Evolutionary conservation across 2,797 vertebrate genomes (phyloP).

Genomic region (Onychomys leucogaster): DNA sequence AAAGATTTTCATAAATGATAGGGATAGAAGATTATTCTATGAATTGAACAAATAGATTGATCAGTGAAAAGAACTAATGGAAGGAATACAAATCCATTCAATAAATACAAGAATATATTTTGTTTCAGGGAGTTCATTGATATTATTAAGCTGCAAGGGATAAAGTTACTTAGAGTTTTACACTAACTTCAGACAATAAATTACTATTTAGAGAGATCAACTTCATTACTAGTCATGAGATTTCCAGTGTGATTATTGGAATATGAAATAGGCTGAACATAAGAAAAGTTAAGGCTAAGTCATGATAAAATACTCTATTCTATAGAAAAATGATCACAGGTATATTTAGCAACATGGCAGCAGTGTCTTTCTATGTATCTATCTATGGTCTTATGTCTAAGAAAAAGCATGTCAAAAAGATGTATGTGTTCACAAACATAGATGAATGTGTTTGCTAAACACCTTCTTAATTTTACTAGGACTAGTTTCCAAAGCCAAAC

Average conservation of each 20-base stretch:
- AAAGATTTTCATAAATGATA: neutral
- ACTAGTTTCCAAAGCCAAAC: neutral
- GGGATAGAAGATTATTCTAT: neutral
- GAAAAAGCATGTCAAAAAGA: neutral
- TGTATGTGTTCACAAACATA: neutral
- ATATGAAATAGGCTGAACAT: slow-evolving; percentile 55
- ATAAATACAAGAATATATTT: neutral
- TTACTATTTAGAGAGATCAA: slow-evolving; percentile 55
- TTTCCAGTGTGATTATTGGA: slow-evolving; percentile 28
- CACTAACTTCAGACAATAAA: slow-evolving; percentile 29
- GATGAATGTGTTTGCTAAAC: neutral
- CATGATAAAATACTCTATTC: slow-evolving; percentile 47
- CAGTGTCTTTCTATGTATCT: too few relatives aligned
- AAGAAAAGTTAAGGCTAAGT: slow-evolving; percentile 36
- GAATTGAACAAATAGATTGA: neutral
- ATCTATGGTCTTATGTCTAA: neutral
- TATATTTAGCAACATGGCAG: neutral
- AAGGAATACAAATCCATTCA: neutral
- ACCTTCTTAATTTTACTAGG: neutral
- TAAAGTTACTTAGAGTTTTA: slow-evolving; percentile 17
- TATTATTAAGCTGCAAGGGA: neutral
- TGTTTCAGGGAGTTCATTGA: neutral
- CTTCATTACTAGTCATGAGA: slow-evolving; percentile 67
- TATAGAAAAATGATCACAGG: slow-evolving; percentile 20
- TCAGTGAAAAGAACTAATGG: neutral